Evolutionary conservation across 2,888 invertebrate genomes (phyloP), one percentile per base, ranked within the genome.

Genomic region (Rhagophthalmus giganteus): DNA sequence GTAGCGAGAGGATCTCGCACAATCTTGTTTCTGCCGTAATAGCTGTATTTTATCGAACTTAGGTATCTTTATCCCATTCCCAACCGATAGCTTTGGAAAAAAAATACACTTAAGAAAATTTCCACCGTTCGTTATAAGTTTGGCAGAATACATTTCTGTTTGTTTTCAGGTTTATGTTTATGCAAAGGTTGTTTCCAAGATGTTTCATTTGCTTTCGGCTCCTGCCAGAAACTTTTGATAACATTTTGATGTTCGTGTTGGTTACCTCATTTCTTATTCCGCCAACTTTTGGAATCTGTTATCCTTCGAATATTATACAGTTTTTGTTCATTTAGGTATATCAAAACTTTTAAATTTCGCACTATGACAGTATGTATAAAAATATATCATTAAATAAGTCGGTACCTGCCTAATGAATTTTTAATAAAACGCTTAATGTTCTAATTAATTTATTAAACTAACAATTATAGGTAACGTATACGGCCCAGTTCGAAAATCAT

Each of bases 41-140:
- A 54, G 60, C 58, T 59, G 58, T 60, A 63, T 61, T 63, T 63
- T 61, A 63, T 61, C 60, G 58, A 57, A 58, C 59, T 57, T 54
- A 56, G 53, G 49, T 55, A 59, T 60, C 60, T 59, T 55, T 31
- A 45, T 28, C 35, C 45, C 35, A 45, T 45, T 45, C 26, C 37
- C 32, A 24, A 25, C 35, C 24, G 37, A 35, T 45, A 37, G 39
- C 38, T 46, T 46, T 27, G 26, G 31, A 20, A 46, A 15, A 46
- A 45, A 46, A 34, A 44, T 34, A 44, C 35, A 33, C 33, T 32
- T 41, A 27, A 34, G 27, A 44, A 35, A 44, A 44, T 44, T 34
- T 35, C 35, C 26, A 13, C n/a, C 30, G 30, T n/a, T 38, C 14
- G 14, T n/a, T 38, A 27, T 38, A 38, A 38, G 38, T 30, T 30